Evolutionary conservation across 2,888 invertebrate species (phyloP).

Genomic region (Dendrolimus houi): DNA sequence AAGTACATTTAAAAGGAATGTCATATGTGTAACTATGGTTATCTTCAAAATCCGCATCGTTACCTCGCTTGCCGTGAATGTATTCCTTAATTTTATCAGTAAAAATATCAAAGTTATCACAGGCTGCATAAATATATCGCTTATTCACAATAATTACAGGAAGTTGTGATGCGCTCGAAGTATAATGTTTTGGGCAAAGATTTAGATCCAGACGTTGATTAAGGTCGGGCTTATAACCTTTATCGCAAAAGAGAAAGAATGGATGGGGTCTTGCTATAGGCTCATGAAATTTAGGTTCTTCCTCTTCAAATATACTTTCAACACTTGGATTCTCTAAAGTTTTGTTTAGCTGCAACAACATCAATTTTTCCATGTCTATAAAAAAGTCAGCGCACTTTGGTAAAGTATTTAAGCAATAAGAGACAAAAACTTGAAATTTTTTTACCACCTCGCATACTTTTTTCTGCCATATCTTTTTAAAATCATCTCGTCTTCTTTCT

Average conservation of each 20-base stretch:
- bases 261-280: constrained; percentile 45
- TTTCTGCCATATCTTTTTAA: constrained; percentile 44
- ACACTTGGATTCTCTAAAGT: constrained; percentile 37
- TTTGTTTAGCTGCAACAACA: constrained; percentile 53
- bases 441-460: constrained; percentile 59
- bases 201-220: constrained; percentile 25
- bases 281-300: constrained; percentile 27
- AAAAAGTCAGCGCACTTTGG: constrained; percentile 64
- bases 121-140: constrained; percentile 50
- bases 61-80: constrained; percentile 34
- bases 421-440: constrained; percentile 53
- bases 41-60: constrained; percentile 38
- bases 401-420: constrained; percentile 45
- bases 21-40: constrained; percentile 35
- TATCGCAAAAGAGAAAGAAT: constrained; percentile 52
- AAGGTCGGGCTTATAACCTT: constrained; percentile 29
- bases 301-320: constrained; percentile 42
- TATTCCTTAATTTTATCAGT: constrained; percentile 43
- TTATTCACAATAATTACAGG: constrained; percentile 59
- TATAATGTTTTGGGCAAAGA: constrained; percentile 47
- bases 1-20: constrained; percentile 39
- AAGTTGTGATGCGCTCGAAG: constrained; percentile 44
- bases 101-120: constrained; percentile 51
- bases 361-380: constrained; percentile 56
- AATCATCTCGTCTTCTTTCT: constrained; percentile 32